These are phyloP conservation scores for Alectura lathami DNA, from an alignment of 2,113 vertebrate genomes.

Conservation along the genomic window DNA sequence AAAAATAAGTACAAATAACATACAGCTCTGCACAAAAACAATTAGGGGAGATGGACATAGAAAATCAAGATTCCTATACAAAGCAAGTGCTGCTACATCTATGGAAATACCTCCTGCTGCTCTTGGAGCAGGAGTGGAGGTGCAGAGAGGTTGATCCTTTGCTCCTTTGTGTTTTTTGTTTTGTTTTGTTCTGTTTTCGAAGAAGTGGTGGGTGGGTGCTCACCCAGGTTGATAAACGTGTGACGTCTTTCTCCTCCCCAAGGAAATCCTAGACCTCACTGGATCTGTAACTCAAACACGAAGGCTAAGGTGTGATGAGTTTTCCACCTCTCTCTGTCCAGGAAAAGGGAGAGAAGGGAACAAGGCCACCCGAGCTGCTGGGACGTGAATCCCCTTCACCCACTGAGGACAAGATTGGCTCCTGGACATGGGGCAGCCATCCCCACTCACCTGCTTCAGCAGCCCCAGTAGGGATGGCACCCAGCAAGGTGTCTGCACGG, in stretches of 20 bases:
- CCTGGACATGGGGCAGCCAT: neutral
- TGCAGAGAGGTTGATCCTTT: neutral
- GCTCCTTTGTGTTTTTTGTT: neutral
- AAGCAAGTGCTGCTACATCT: neutral
- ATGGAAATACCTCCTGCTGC: neutral
- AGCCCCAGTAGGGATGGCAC: neutral
- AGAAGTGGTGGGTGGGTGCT: neutral
- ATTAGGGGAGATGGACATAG: neutral
- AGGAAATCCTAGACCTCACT: neutral
- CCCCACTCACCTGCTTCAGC: neutral
- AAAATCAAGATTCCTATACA: neutral
- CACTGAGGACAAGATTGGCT: accelerated
- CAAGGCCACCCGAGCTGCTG: neutral
- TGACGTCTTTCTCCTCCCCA: neutral
- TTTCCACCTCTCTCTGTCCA: neutral
- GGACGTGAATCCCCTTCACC: neutral
- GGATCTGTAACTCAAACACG: neutral
- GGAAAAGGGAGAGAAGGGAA: neutral
- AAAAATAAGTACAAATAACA: neutral
- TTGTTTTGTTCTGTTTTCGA: neutral
- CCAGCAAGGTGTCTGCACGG: neutral
- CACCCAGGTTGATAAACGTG: neutral
- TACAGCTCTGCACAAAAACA: neutral
- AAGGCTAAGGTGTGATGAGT: neutral
- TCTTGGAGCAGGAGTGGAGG: neutral